Evolutionary conservation across 2,113 vertebrate genomes (phyloP).

Genomic region (Eleginops maclovinus): DNA sequence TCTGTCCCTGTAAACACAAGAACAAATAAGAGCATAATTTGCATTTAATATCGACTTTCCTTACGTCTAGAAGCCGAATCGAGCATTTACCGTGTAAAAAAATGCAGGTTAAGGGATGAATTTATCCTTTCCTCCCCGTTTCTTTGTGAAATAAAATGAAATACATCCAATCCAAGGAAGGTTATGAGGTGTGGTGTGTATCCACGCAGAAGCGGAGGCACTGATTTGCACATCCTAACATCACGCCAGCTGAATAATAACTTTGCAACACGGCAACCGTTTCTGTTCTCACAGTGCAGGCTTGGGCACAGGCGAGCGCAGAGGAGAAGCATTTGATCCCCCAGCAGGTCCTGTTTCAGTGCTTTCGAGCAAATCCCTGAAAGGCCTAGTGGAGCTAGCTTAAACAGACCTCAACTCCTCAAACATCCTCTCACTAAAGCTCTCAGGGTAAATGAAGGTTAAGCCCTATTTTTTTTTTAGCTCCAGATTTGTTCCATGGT

Average conservation of each 20-base stretch:
- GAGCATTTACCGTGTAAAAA: no score
- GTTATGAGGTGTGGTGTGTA: no score
- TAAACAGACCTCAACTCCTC: slow-evolving; percentile 23
- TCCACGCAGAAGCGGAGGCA: not conserved
- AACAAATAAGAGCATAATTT: no score
- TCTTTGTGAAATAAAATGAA: no score
- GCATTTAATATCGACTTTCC: no score
- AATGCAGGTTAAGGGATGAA: no score
- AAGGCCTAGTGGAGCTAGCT: slow-evolving; percentile 12
- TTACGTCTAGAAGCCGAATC: no score
- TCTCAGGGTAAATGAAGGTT: slow-evolving; percentile 53
- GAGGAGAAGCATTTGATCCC: slow-evolving; percentile 31
- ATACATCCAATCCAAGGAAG: no score
- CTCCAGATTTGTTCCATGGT: slow-evolving; percentile 27
- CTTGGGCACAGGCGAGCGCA: slow-evolving; percentile 2
- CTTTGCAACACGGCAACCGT: slow-evolving; percentile 16
- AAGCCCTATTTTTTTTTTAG: slow-evolving; percentile 10
- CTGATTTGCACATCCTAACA: slow-evolving; percentile 2
- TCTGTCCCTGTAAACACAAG: no score
- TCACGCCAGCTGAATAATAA: not conserved
- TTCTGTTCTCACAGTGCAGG: slow-evolving; percentile 6
- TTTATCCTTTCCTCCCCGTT: no score
- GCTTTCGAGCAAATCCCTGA: slow-evolving; percentile 30
- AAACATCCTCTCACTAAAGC: slow-evolving; percentile 42
- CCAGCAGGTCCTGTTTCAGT: slow-evolving; percentile 22